Evolutionary conservation across 2,797 vertebrate species (phyloP), one percentile per base, ranked within the genome.

Genomic region (Mormyrus proboscirostris): DNA sequence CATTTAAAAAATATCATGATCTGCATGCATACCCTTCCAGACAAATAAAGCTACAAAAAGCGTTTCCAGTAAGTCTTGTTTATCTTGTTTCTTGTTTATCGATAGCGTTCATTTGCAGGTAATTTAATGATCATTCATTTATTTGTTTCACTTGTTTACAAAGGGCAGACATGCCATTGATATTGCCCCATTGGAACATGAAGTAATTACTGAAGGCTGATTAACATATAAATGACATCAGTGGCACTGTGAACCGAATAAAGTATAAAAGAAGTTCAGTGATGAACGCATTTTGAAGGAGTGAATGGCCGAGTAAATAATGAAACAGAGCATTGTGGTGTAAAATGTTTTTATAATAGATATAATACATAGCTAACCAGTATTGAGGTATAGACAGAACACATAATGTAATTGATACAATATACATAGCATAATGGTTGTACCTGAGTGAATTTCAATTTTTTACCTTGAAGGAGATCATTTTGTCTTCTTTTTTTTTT

Each of bases 161-260:
- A 49, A 84, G 47, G 82, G 47, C 49, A 44, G 8, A 84, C 73
- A 47, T 47, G 41, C 38, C 41, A 44, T 3, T 79, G 41, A 84
- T 84, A 84, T 49, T 50, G 44, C 44, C 44, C n/a, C 44, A 51
- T 25, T 51, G 82, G 44, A n/a, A 84, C 44, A 84, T 84, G n/a
- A 84, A 84, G 82, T 84, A 84, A 84, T 84, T 84, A 51, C n/a
- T 51, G 49, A 84, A 84, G n/a, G 44, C 44, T 49, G 82, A 84
- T 84, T 49, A 84, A 22, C 44, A 84, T 84, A 84, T 51, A 84
- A 84, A 84, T 84, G 47, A 84, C 82, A 84, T 25, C 82, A 51
- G n/a, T 51, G 49, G 82, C 82, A 84, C 22, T 29, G 82, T 14
- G 47, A 79, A 51, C 49, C 29, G 49, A n/a, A 84, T 51, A 51